A percentile compares a stretch with the other conserved stretches of the same genome.
These are phyloP conservation scores for Sebastiscus albofasciatus DNA, from an alignment of 2,797 vertebrate genomes.

Conservation along the genomic window DNA sequence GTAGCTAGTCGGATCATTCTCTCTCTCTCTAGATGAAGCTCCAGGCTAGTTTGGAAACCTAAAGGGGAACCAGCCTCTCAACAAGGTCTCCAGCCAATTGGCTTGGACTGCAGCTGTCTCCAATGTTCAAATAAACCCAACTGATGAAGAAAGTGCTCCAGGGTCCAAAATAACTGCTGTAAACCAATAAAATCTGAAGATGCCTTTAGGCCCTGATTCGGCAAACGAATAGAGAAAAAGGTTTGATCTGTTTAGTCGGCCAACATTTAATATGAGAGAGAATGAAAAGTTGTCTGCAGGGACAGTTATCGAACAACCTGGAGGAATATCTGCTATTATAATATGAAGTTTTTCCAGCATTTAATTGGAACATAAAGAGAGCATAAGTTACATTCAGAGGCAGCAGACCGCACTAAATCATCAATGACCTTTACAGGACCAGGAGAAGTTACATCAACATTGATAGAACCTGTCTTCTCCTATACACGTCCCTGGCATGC, in stretches of 20 bases:
- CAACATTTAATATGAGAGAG: constrained; percentile 8
- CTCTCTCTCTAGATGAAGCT: constrained; percentile 8
- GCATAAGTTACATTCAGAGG: background rate
- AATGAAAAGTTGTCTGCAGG: background rate
- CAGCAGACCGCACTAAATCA: constrained; percentile 5
- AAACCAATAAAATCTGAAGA: constrained; percentile 30
- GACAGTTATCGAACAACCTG: background rate
- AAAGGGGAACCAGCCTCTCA: background rate
- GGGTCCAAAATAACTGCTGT: constrained; percentile 41
- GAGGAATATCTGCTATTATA: background rate
- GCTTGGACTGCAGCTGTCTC: constrained; percentile 22
- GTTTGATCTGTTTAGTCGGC: constrained; percentile 13
- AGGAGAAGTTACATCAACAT: constrained; percentile 6
- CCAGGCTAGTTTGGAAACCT: constrained; percentile 19
- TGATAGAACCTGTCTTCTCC: background rate
- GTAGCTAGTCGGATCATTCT: background rate
- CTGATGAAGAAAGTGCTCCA: constrained; percentile 20
- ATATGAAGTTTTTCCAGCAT: background rate
- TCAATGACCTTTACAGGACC: constrained; percentile 6
- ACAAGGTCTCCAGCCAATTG: constrained; percentile 17
- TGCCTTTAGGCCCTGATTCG: constrained; percentile 35
- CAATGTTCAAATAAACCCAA: constrained; percentile 7
- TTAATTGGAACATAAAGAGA: constrained; percentile 1
- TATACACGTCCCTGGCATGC: background rate
- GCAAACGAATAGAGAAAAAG: constrained; percentile 30